Evolutionary conservation across 37 sponge, comb jelly and placozoan genomes (phyloP).

Genomic region (Beroe forskalii): DNA sequence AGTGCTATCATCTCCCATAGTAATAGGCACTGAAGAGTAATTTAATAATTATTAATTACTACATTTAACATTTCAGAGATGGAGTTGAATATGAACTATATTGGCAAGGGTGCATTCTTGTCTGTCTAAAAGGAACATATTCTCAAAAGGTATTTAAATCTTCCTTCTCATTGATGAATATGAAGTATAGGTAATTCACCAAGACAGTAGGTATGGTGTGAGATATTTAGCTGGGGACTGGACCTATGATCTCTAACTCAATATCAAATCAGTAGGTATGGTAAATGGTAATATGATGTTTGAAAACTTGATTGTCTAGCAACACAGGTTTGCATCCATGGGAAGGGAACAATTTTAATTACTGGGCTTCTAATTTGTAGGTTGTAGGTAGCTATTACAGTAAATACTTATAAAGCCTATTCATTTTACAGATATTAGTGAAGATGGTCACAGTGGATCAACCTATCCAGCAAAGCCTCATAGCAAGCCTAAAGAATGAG

Average conservation of each 20-base stretch:
- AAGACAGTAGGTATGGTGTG: too few relatives aligned
- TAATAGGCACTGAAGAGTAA: background rate
- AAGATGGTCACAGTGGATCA: conserved; percentile 31
- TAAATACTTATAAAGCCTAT: background rate
- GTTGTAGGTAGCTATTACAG: too few relatives aligned
- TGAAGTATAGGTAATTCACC: too few relatives aligned
- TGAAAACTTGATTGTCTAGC: too few relatives aligned
- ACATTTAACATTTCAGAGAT: background rate
- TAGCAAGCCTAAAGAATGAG: conserved; percentile 17
- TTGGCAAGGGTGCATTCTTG: conserved; percentile 45
- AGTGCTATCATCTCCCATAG: too few relatives aligned
- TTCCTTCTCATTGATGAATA: too few relatives aligned
- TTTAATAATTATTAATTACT: background rate
- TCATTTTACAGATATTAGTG: background rate
- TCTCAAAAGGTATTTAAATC: background rate
- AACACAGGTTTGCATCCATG: background rate
- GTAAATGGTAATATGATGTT: background rate
- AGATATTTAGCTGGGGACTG: too few relatives aligned
- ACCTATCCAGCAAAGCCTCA: conserved; percentile 11
- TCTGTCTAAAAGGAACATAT: background rate
- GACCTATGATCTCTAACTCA: too few relatives aligned
- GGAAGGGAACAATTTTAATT: background rate
- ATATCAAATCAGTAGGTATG: too few relatives aligned
- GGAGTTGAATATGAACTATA: conserved; percentile 39
- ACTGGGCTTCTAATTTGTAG: background rate